Evolutionary conservation across 2,888 invertebrate genomes (phyloP), one percentile per base, ranked within the genome.

Genomic region (Lithophane leautieri): DNA sequence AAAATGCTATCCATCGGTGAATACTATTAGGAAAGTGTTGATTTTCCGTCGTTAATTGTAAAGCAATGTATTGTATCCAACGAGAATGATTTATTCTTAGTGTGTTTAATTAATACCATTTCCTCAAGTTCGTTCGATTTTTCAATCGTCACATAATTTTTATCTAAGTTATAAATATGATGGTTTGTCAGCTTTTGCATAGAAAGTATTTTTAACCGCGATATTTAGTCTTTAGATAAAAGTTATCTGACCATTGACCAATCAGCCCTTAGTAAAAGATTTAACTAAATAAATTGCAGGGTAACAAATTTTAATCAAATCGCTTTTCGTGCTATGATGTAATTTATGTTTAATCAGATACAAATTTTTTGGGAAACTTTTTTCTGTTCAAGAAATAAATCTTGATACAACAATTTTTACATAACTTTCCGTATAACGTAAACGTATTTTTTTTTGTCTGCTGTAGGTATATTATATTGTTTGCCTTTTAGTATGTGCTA

Each of bases 1-100:
- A 89, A 90, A 90, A 89, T 87, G 84, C 86, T 85, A 82, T 83
- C 70, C 73, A 52, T 60, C 56, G 65, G 81, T 69, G 60, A 69
- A 81, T 76, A 74, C 44, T 66, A 60, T 76, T 65, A 54, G n/a
- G 65, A 60, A 79, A 58, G 68, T 81, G 77, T 83, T 79, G 79
- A 78, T 78, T 70, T 47, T 54, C 34, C 34, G 22, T 63, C 14
- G 14, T 62, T 54, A 28, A 67, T 56, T 14, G 56, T 1, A 16
- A 4, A 47, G 40, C 42, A 61, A 73, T 69, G 42, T 58, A 50
- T 58, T 78, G 44, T 65, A 50, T 63, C 4, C 14, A 44, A 54
- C 0, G 11, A 12, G 0, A 50, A 70, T 56, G 1, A 52, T n/a
- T 66, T 0, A 11, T 40, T 52, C 16, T n/a, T 52, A n/a, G 1